phyloP scores from a whole-genome alignment of 2,113 vertebrate species.

The Brienomyrus brachyistius region DNA sequence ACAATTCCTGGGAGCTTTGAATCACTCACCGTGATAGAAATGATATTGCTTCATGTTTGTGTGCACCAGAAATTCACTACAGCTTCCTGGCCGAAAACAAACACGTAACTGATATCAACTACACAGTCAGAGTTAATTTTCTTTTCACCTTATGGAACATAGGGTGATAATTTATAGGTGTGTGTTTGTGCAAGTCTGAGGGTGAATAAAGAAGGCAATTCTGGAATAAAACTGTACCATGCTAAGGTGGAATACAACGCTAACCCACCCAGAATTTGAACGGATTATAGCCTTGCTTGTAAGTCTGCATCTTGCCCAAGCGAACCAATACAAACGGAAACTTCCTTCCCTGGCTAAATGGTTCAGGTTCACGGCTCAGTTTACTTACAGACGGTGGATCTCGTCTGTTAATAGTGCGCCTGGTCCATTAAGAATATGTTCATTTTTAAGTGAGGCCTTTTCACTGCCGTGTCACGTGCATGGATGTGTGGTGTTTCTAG shows the following conservation, averaged over 20 bases:
- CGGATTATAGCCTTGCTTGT: not conserved
- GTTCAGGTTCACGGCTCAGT: not conserved
- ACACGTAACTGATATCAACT: not conserved
- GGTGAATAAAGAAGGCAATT: not conserved
- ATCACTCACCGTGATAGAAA: conserved; percentile 30
- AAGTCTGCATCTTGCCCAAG: not conserved
- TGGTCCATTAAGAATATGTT: not conserved
- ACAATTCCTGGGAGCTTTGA: conserved; percentile 29
- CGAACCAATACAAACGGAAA: not conserved
- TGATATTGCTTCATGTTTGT: conserved; percentile 31
- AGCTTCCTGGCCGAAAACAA: conserved; percentile 35
- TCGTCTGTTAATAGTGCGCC: not conserved
- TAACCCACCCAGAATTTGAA: not conserved
- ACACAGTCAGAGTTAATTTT: conserved; percentile 34
- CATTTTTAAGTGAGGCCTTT: not conserved
- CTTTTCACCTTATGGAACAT: not conserved
- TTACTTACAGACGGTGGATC: not conserved
- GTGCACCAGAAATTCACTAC: conserved; percentile 27
- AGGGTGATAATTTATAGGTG: not conserved
- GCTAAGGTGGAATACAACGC: not conserved
- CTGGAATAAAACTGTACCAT: not conserved
- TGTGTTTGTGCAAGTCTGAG: not conserved
- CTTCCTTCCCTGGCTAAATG: not conserved
- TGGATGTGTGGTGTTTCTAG: not conserved
- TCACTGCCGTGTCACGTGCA: not conserved